Conservation (phyloP, 2,797 vertebrate species). For the Poecilia gillii region DNA sequence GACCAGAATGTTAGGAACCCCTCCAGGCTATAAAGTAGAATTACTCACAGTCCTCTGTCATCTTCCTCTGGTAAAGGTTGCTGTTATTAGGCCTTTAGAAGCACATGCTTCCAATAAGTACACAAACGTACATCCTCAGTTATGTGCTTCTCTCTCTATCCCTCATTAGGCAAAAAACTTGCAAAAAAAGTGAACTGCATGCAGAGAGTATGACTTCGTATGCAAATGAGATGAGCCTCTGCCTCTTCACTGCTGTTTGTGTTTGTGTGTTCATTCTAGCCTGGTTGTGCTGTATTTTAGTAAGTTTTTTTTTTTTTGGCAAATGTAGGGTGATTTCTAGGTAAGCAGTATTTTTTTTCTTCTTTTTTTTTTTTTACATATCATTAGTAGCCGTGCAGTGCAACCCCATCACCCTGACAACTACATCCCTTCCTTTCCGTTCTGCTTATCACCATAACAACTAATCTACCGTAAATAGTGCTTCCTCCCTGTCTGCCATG, state of each 20-base stretch:
- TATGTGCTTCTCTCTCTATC: slow-evolving; percentile 50
- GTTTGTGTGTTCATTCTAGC: slow-evolving; percentile 28
- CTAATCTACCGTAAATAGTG: slow-evolving; percentile 78
- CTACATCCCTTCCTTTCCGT: slow-evolving; percentile 69
- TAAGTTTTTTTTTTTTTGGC: not conserved
- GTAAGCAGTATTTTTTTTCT: slow-evolving; percentile 64
- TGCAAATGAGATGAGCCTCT: slow-evolving; percentile 65
- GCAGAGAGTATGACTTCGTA: slow-evolving; percentile 64
- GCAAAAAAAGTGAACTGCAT: slow-evolving; percentile 60
- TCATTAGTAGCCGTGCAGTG: slow-evolving; percentile 70
- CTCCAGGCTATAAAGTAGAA: slow-evolving; percentile 66
- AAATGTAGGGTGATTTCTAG: slow-evolving; percentile 66
- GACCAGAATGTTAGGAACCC: slow-evolving; percentile 47
- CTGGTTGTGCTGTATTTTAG: slow-evolving; percentile 2
- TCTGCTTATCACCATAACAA: slow-evolving; percentile 80
- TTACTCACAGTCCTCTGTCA: slow-evolving; percentile 49
- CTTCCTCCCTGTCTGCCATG: slow-evolving; percentile 48
- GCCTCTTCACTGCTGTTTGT: slow-evolving; percentile 61
- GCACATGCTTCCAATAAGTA: slow-evolving; percentile 25
- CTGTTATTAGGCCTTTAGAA: slow-evolving; percentile 51
- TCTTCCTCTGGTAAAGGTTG: slow-evolving; percentile 49
- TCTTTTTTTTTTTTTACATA: slow-evolving; percentile 45
- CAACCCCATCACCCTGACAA: slow-evolving; percentile 79
- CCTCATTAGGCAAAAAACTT: slow-evolving; percentile 70
- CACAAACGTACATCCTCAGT: slow-evolving; percentile 18